These are phyloP conservation scores for Ia io DNA, from an alignment of 2,113 vertebrate species.

Conservation along the genomic window DNA sequence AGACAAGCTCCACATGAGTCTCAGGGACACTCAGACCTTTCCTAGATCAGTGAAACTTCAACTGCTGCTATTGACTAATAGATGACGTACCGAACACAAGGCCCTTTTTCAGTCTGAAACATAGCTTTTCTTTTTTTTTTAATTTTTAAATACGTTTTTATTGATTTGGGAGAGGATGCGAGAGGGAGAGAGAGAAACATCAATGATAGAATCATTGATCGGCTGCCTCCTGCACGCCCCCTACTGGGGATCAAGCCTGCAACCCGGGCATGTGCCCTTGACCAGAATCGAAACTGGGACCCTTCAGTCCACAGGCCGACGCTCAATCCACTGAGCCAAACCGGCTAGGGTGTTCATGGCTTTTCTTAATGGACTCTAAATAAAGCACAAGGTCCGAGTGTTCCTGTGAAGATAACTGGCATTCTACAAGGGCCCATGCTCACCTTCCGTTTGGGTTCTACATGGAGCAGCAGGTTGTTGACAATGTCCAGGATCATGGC, in stretches of 20 bases:
- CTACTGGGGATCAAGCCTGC: no score
- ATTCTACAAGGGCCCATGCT: background rate
- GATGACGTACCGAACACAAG: background rate
- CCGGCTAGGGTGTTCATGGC: no score
- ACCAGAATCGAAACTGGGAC: no score
- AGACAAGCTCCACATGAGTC: background rate
- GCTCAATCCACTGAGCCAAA: no score
- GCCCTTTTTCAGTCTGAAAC: background rate
- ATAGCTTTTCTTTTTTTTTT: background rate
- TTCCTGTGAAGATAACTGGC: background rate
- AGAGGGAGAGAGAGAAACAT: no score
- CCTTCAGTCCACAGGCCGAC: no score
- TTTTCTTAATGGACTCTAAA: background rate
- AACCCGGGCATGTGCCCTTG: no score
- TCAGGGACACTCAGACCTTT: background rate
- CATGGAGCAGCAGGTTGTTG: conserved; percentile 96
- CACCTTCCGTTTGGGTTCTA: conserved; percentile 98
- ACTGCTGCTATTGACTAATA: background rate
- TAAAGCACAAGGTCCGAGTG: background rate
- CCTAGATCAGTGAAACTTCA: background rate
- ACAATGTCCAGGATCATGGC: conserved; percentile 99
- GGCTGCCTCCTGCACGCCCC: no score
- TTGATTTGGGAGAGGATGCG: no score
- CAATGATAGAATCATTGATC: no score
- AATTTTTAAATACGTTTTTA: no score